Conservation (phyloP, 2,888 invertebrate species). For the Coelinius sp. region DNA sequence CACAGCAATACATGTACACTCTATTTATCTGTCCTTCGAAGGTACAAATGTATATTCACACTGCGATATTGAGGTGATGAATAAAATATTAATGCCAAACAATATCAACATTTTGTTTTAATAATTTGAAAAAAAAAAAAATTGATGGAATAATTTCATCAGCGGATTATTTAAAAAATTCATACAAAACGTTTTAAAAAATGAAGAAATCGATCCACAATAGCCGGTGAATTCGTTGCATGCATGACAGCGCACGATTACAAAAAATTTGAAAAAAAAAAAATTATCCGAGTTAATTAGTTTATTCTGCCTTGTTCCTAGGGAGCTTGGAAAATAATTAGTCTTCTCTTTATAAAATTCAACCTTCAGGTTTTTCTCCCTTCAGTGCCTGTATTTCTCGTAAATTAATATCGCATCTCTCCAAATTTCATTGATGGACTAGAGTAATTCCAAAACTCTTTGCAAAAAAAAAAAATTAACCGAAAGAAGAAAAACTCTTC, state of each 20-base stretch:
- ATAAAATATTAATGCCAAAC: background rate
- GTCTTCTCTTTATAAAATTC: slow-evolving; percentile 33
- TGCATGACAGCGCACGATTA: background rate
- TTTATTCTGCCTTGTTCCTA: slow-evolving; percentile 43
- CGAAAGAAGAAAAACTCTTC: background rate
- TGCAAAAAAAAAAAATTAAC: background rate
- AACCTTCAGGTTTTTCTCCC: slow-evolving; percentile 2
- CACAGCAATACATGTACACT: slow-evolving; percentile 32
- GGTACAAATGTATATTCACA: slow-evolving; percentile 23
- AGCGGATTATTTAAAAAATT: background rate
- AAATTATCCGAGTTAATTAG: slow-evolving; percentile 51
- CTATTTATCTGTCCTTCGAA: slow-evolving; percentile 20
- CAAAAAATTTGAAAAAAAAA: slow-evolving; percentile 1
- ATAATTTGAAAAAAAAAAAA: background rate
- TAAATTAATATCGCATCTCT: slow-evolving; percentile 19
- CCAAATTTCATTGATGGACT: background rate
- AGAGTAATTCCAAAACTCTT: background rate
- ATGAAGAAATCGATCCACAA: slow-evolving; percentile 13
- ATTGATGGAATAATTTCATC: background rate
- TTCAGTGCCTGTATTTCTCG: slow-evolving; percentile 17
- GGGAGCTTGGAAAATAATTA: slow-evolving; percentile 51
- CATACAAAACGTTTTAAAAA: background rate
- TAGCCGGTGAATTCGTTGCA: slow-evolving; percentile 14
- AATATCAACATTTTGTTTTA: too few relatives aligned
- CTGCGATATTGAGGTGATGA: slow-evolving; percentile 21